Base-by-base conservation (phyloP, 2,797 vertebrate species). In the Hydrolagus colliei region DNA sequence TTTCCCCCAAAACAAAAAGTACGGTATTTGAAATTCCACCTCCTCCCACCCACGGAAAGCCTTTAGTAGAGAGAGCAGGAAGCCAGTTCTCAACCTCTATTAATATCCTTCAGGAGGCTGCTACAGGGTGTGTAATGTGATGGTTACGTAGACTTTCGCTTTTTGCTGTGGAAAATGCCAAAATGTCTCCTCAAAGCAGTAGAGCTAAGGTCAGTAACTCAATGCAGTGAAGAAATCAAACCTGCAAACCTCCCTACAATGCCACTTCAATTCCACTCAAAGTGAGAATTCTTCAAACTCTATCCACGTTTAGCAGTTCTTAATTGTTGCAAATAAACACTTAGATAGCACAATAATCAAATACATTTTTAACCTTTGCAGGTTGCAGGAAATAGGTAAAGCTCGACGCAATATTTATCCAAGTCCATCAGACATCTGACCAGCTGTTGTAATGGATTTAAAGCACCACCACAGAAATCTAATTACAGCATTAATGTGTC, bases 401-500 rank as follows among this genome's bases (percentile, higher is more conserved):
- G n/a, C 65, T 84, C 18, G 41, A 52, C 1, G 41, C 20, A 35
- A 82, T 35, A 71, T 61, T 52, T 10, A 4, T 18, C 52, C 61
- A 77, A 61, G 52, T 77, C 75, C 18, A 61, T 2, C 14, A 77
- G n/a, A 76, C 13, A 82, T 82, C 12, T 82, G 32, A 52, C 27
- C 65, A 52, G 79, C 16, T 68, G 65, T 52, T 71, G 32, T 68
- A 84, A 82, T 35, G 27, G 73, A 61, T 20, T 77, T 77, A 77
- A 61, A 61, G 27, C 14, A 20, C 41, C 41, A 52, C 41, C 41
- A 52, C n/a, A 82, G 62, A 18, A 9, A 82, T 82, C 79, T 41
- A 68, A 82, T 41, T 41, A 52, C 8, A 18, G 32, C 27, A 84
- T n/a, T 82, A 65, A 32, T 22, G 22, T 32, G 12, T 68, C 16